These are phyloP conservation scores for Nannoperca australis DNA, from an alignment of 2,797 vertebrate species.

Conservation along the genomic window DNA sequence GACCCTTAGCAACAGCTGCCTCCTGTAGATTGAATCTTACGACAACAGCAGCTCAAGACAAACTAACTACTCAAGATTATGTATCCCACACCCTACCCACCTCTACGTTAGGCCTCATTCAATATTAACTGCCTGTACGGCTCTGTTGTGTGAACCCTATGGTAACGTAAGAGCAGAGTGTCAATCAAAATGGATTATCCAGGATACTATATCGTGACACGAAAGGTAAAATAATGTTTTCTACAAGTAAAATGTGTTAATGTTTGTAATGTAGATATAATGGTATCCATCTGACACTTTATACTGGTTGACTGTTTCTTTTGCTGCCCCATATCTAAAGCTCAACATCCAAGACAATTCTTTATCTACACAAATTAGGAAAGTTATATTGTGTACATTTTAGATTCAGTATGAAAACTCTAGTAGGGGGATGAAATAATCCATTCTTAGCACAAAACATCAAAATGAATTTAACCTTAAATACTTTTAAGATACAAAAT, in stretches of 20 bases:
- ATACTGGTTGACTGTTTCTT: not conserved
- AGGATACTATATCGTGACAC: conserved; percentile 53
- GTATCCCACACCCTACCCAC: conserved; percentile 61
- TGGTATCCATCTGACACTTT: no score
- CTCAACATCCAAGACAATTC: not conserved
- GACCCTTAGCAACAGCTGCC: conserved; percentile 81
- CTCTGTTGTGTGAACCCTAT: conserved; percentile 68
- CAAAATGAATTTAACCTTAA: not conserved
- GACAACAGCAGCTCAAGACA: conserved; percentile 64
- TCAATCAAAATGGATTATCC: conserved; percentile 73
- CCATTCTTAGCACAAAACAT: not conserved
- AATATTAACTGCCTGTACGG: conserved; percentile 78
- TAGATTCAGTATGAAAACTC: not conserved
- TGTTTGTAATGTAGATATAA: not conserved
- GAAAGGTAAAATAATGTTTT: conserved; percentile 49
- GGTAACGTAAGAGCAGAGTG: conserved; percentile 77
- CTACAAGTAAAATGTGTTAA: not conserved
- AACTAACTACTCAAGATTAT: conserved; percentile 70
- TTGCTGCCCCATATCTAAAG: not conserved
- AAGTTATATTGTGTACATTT: not conserved
- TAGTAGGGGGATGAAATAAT: not conserved
- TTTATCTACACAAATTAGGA: not conserved
- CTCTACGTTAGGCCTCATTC: conserved; percentile 74
- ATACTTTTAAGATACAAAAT: not conserved
- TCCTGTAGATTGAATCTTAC: conserved; percentile 66